Conservation (phyloP, 2,113 vertebrate genomes). For the Ceyx cyanopectus region DNA sequence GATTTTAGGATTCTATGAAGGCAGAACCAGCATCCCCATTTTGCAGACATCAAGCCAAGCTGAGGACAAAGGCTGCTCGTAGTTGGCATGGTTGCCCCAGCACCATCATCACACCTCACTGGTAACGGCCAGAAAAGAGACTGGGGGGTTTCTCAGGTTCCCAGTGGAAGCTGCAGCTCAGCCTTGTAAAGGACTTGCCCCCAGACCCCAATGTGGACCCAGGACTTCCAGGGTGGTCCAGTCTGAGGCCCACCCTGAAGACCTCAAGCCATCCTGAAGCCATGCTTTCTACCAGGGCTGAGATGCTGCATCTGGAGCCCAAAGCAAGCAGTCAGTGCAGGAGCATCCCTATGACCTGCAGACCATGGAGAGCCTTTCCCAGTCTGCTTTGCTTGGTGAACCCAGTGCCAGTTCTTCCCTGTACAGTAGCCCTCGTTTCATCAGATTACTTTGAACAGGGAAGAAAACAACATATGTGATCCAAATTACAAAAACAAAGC, state of each 20-base stretch:
- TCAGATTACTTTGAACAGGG: background rate
- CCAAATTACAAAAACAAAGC: slow-evolving; percentile 28
- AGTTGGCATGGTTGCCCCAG: background rate
- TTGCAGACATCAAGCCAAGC: background rate
- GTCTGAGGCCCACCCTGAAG: background rate
- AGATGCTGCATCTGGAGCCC: background rate
- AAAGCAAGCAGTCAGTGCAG: accelerated
- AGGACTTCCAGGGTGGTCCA: background rate
- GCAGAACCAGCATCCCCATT: background rate
- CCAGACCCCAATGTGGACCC: accelerated
- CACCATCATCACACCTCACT: background rate
- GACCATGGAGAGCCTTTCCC: background rate
- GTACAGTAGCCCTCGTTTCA: background rate
- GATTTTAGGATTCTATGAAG: background rate
- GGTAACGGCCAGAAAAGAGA: background rate
- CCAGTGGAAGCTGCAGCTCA: background rate
- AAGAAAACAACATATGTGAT: background rate
- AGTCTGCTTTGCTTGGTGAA: background rate
- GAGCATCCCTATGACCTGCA: background rate
- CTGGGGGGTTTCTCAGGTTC: background rate
- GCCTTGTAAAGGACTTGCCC: background rate
- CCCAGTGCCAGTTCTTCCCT: background rate
- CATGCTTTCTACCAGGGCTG: background rate
- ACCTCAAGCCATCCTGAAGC: background rate
- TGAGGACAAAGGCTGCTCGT: background rate